Percentiles rank a stretch among this genome's conserved stretches.
These are phyloP conservation scores for Uloborus diversus DNA, from an alignment of 1,140 invertebrate genomes.

Conservation along the genomic window DNA sequence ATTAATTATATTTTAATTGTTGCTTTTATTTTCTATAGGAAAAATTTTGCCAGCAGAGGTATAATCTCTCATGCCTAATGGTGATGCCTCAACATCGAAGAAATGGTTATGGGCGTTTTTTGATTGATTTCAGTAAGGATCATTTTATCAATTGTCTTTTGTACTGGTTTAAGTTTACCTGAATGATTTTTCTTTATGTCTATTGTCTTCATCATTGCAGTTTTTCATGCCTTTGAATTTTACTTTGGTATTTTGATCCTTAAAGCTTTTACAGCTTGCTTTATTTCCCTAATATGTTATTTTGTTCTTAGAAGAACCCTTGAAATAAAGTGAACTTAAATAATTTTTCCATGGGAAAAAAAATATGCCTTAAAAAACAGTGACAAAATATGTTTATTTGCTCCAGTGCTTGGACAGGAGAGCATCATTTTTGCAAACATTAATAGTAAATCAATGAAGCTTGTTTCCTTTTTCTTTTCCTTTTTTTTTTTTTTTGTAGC, in stretches of 20 bases:
- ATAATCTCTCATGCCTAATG: constrained; percentile 99
- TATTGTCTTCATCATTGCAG: not conserved
- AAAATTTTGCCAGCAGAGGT: constrained; percentile 97
- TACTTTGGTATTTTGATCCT: not conserved
- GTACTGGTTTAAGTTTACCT: not conserved
- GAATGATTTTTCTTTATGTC: not conserved
- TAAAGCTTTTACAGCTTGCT: no score
- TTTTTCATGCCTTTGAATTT: not conserved
- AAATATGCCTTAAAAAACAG: no score
- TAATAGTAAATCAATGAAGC: no score
- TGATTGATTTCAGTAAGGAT: constrained; percentile 93
- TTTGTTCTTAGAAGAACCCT: constrained; percentile 1
- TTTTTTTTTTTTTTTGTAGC: no score
- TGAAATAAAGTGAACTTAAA: no score
- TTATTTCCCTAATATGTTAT: no score
- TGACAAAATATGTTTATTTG: no score
- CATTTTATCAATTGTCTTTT: not conserved
- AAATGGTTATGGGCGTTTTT: constrained; percentile 93
- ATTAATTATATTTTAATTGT: constrained; percentile 57
- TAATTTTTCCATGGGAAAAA: no score
- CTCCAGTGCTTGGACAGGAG: no score
- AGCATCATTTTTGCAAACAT: no score
- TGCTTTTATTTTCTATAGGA: constrained; percentile 69
- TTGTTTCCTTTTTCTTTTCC: no score
- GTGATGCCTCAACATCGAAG: constrained; percentile 98